Percentiles rank a stretch among this genome's conserved stretches.
Evolutionary conservation across 30 jellyfish, hydroid and myxozoan genomes (phyloP).

Genomic region (Cassiopea xamachana): DNA sequence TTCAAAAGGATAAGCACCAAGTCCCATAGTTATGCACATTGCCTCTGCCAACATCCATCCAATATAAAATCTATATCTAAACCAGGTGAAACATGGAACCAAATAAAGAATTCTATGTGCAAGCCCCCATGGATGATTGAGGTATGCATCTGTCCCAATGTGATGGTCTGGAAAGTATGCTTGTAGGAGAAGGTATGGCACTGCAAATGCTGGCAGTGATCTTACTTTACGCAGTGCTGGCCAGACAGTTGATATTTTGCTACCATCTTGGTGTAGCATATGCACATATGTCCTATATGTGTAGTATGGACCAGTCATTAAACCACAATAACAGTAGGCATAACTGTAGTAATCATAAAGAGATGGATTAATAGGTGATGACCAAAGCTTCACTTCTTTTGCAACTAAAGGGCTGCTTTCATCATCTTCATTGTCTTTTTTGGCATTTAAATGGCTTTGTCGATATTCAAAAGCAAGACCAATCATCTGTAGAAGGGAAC

Average conservation of each 20-base stretch:
- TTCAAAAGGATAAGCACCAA: constrained; percentile 97
- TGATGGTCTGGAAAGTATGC: constrained; percentile 70
- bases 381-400: constrained; percentile 29
- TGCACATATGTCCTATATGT: constrained; percentile 79
- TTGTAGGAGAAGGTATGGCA: constrained; percentile 81
- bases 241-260: constrained; percentile 78
- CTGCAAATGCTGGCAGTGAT: constrained; percentile 38
- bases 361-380: constrained; percentile 29
- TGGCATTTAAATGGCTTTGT: constrained; percentile 62
- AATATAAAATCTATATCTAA: constrained; percentile 83
- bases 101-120: constrained; percentile 58
- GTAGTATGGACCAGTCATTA: constrained; percentile 95
- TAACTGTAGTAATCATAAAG: constrained; percentile 62
- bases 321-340: constrained; percentile 86
- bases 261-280: constrained; percentile 90
- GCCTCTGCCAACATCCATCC: constrained; percentile 98
- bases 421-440: constrained; percentile 1
- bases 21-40: constrained; percentile 88
- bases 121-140: constrained; percentile 79
- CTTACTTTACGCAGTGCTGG: constrained; percentile 86
- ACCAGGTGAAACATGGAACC: constrained; percentile 90
- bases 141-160: constrained; percentile 71
- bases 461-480: constrained; percentile 84
- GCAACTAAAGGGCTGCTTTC: constrained; percentile 8
- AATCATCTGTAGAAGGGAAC: constrained; percentile 63